Evolutionary conservation across 2,113 vertebrate genomes (phyloP).

Genomic region (Oryzias curvinotus): DNA sequence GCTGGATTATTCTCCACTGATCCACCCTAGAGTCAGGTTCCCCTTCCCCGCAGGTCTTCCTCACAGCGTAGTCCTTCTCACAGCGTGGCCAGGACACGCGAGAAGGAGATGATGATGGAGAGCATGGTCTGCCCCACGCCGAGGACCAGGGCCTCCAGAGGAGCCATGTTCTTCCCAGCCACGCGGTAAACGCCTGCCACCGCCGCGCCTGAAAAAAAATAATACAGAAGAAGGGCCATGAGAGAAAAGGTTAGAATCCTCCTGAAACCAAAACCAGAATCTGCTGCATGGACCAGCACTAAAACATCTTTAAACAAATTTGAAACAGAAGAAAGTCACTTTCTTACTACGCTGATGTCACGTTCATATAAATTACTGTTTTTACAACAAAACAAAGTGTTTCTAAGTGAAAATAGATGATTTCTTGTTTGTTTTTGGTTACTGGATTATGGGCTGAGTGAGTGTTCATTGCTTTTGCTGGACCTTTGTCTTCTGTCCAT

Average conservation of each 20-base stretch:
- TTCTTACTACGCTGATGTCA: too few species aligned
- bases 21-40: not conserved
- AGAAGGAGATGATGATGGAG: conserved; percentile 92
- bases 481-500: too few species aligned
- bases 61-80: conserved; percentile 64
- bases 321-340: too few species aligned
- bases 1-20: not conserved
- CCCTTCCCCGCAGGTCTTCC: conserved; percentile 1
- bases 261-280: not conserved
- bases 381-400: too few species aligned
- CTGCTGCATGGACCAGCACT: too few species aligned
- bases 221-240: not conserved
- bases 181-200: conserved; percentile 96
- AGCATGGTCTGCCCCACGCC: conserved; percentile 94
- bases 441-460: too few species aligned
- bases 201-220: conserved; percentile 82
- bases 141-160: conserved; percentile 93
- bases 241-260: too few species aligned
- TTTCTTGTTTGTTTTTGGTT: too few species aligned
- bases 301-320: too few species aligned
- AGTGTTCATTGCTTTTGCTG: too few species aligned
- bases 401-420: too few species aligned
- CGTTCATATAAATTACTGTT: too few species aligned
- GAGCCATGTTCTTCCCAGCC: conserved; percentile 96
- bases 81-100: conserved; percentile 92